Evolutionary conservation across 2,888 invertebrate species (phyloP).

Genomic region (Tipula lateralis): DNA sequence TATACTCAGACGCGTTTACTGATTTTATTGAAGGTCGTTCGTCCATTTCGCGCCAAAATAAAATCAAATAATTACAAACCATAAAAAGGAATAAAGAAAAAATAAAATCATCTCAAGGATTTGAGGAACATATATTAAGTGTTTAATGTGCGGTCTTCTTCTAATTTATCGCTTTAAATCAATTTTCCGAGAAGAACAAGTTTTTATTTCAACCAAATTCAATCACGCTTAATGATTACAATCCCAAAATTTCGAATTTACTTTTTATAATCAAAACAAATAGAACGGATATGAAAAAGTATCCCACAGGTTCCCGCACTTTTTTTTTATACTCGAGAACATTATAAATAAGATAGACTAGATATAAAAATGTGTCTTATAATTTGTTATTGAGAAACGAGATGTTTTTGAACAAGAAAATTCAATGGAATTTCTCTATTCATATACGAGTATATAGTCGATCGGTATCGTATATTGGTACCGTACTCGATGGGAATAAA

Average conservation of each 20-base stretch:
- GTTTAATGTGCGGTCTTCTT: not conserved
- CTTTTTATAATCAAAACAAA: not conserved
- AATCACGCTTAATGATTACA: not conserved
- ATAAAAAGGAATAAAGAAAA: not conserved
- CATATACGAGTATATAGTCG: no score
- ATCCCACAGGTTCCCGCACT: not conserved
- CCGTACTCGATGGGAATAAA: not conserved
- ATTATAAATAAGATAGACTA: not conserved
- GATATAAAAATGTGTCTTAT: not conserved
- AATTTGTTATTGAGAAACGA: not conserved
- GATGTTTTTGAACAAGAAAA: not conserved
- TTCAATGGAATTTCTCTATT: not conserved
- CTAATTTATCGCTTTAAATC: conserved; percentile 1
- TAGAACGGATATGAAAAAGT: conserved; percentile 11
- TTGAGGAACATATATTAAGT: not conserved
- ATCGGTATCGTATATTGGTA: not conserved
- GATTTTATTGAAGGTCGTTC: not conserved
- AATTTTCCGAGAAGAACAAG: conserved; percentile 6
- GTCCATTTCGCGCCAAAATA: not conserved
- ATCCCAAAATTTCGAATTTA: not conserved
- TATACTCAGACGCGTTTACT: not conserved
- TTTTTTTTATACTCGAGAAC: not conserved
- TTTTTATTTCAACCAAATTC: not conserved
- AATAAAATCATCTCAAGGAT: not conserved
- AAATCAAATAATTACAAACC: not conserved